Percentiles rank a stretch among this genome's conserved stretches.
Conservation (phyloP, 2,113 vertebrate species). For the Pycnonotus jocosus region DNA sequence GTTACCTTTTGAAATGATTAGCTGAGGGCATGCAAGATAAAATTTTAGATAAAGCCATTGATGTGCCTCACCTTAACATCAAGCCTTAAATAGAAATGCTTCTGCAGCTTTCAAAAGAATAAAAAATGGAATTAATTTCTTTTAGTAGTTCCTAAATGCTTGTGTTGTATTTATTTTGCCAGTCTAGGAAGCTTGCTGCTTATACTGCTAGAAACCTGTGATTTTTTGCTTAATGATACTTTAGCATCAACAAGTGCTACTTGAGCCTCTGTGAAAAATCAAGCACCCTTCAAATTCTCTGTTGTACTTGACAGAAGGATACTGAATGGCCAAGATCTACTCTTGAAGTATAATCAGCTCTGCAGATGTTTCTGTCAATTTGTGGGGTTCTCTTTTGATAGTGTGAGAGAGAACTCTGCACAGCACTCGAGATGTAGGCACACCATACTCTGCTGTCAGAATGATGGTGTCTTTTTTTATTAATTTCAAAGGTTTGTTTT, state of each 20-base stretch:
- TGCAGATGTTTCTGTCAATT: conserved; percentile 1
- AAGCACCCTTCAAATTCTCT: conserved; percentile 11
- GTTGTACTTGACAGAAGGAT: background rate
- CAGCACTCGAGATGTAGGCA: background rate
- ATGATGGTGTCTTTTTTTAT: background rate
- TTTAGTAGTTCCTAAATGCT: background rate
- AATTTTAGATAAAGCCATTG: background rate
- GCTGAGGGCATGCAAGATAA: background rate
- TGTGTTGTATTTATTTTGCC: background rate
- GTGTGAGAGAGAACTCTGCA: background rate
- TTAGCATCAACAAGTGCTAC: conserved; percentile 10
- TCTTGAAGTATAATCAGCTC: background rate
- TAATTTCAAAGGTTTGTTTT: background rate
- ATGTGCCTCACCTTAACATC: background rate
- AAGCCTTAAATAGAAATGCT: background rate
- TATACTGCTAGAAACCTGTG: background rate
- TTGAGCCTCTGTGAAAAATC: conserved; percentile 19
- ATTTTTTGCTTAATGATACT: background rate
- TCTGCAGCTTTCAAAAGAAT: background rate
- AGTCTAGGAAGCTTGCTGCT: background rate
- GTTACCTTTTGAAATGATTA: background rate
- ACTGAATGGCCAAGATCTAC: background rate
- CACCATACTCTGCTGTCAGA: background rate
- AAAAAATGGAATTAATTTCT: background rate
- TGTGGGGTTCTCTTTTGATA: background rate